Percentiles rank a stretch among this genome's conserved stretches.
phyloP scores from a whole-genome alignment of 2,888 invertebrate species.

The Cryptocheilus praepositus region DNA sequence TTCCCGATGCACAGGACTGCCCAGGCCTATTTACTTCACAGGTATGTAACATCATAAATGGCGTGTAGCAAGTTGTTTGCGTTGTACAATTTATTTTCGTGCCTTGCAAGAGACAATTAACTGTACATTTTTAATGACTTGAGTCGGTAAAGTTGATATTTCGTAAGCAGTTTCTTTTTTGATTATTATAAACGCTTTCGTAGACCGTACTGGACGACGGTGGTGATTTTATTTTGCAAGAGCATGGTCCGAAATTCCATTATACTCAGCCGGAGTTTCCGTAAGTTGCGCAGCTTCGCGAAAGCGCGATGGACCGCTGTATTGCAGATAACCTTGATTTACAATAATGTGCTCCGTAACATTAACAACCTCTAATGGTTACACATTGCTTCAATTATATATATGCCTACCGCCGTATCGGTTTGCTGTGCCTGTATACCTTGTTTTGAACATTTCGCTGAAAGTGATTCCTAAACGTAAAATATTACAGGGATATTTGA shows the following conservation, averaged over 20 bases:
- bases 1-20: conserved; percentile 55
- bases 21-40: conserved; percentile 61
- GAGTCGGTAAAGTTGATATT: neutral
- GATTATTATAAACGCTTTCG: conserved; percentile 16
- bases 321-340: conserved; percentile 68
- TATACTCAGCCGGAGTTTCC: conserved; percentile 51
- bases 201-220: conserved; percentile 14
- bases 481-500: too few relatives aligned
- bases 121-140: neutral
- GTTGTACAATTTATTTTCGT: too few relatives aligned
- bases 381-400: conserved; percentile 64
- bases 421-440: conserved; percentile 53
- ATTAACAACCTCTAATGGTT: conserved; percentile 69
- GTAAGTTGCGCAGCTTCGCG: conserved; percentile 60
- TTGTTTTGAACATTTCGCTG: conserved; percentile 29
- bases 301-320: conserved; percentile 60
- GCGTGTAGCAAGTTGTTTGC: too few relatives aligned
- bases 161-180: conserved; percentile 10
- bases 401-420: conserved; percentile 50
- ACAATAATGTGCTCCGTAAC: conserved; percentile 66
- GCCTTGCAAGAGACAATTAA: too few relatives aligned
- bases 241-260: conserved; percentile 57
- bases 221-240: conserved; percentile 49
- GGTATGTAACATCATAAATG: conserved; percentile 49
- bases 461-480: too few relatives aligned